Conservation (phyloP, 2,888 invertebrate genomes). For the Patella pellucida region DNA sequence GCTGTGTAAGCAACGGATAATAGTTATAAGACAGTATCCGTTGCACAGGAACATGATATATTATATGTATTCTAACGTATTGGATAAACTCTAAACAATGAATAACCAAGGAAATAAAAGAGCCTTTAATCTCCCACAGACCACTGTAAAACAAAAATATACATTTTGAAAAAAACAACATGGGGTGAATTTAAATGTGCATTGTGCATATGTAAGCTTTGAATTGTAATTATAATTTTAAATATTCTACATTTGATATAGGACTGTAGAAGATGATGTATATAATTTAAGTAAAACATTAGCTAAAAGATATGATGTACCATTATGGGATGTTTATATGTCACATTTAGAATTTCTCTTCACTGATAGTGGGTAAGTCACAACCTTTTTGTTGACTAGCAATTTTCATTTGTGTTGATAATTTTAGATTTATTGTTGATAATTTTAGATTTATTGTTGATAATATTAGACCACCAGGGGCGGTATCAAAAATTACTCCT, state of each 20-base stretch:
- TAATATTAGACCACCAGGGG: not conserved
- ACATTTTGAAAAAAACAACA: too few relatives aligned
- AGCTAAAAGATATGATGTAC: constrained; percentile 71
- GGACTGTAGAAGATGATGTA: constrained; percentile 71
- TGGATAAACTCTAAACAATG: too few relatives aligned
- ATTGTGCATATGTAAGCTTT: too few relatives aligned
- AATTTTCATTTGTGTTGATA: not conserved
- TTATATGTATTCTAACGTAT: too few relatives aligned
- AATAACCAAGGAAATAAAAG: too few relatives aligned
- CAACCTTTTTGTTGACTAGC: not conserved
- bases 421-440: not conserved
- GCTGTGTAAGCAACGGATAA: too few relatives aligned
- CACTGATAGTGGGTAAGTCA: constrained; percentile 66
- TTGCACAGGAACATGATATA: too few relatives aligned
- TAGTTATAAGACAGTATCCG: too few relatives aligned
- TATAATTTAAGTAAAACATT: constrained; percentile 71
- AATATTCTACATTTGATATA: constrained; percentile 41
- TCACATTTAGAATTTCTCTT: constrained; percentile 71
- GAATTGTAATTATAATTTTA: not conserved
- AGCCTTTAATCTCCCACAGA: too few relatives aligned
- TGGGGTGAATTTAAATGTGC: too few relatives aligned
- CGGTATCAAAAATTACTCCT: too few relatives aligned
- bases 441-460: not conserved
- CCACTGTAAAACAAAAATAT: too few relatives aligned
- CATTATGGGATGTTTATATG: constrained; percentile 72